A percentile compares a stretch with the other conserved stretches of the same genome.
These are phyloP conservation scores for Notamacropus eugenii DNA, from an alignment of 2,797 vertebrate genomes.

Conservation along the genomic window DNA sequence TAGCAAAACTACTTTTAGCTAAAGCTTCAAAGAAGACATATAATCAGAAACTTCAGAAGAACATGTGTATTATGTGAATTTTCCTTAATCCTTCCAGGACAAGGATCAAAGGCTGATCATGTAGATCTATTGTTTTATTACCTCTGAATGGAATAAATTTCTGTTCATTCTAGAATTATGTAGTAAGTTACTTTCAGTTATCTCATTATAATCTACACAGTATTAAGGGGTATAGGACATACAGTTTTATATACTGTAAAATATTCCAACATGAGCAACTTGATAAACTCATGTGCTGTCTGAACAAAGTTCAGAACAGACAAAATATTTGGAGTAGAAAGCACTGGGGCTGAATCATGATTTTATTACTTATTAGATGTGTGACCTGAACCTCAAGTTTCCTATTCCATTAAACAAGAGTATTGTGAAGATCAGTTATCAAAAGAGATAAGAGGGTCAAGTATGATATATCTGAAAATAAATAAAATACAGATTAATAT, in stretches of 20 bases:
- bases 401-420: background rate
- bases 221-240: background rate
- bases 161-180: background rate
- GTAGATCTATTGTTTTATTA: background rate
- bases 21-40: background rate
- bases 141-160: constrained; percentile 8
- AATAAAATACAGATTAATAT: background rate
- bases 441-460: background rate
- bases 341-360: background rate
- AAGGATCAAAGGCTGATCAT: background rate
- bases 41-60: constrained; percentile 10
- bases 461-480: background rate
- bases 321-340: background rate
- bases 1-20: background rate
- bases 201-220: background rate
- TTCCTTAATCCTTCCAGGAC: background rate
- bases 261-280: background rate
- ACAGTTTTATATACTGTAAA: background rate
- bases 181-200: background rate
- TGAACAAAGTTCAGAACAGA: background rate
- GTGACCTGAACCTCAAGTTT: background rate
- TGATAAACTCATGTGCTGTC: background rate
- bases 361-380: background rate
- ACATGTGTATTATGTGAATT: background rate
- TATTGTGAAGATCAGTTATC: background rate